These are phyloP conservation scores for Oenanthe melanoleuca DNA, from an alignment of 2,113 vertebrate genomes.

Conservation along the genomic window DNA sequence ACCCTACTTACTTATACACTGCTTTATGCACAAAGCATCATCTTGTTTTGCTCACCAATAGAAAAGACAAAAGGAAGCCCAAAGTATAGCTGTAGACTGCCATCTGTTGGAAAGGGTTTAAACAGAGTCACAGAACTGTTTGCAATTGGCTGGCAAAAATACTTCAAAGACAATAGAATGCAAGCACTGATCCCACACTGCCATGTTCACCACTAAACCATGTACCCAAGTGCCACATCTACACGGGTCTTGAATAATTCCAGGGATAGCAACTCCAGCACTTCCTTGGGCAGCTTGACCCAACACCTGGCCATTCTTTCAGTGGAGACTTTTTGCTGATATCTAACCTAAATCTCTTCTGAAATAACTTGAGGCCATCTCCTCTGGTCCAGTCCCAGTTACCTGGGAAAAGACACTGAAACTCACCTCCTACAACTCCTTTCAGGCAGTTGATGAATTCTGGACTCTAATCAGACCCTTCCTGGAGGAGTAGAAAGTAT, in stretches of 20 bases:
- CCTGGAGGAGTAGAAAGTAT: background rate
- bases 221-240: background rate
- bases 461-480: background rate
- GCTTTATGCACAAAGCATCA: slow-evolving; percentile 56
- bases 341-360: background rate
- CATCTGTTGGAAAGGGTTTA: slow-evolving; percentile 51
- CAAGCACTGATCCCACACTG: background rate
- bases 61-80: background rate
- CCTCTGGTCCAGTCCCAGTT: background rate
- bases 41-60: background rate
- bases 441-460: background rate
- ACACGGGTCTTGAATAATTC: background rate
- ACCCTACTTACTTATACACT: slow-evolving; percentile 68
- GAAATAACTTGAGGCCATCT: background rate
- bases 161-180: background rate
- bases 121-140: background rate
- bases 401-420: background rate
- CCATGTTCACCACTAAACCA: background rate
- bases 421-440: background rate
- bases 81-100: slow-evolving; percentile 32
- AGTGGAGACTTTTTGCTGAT: background rate
- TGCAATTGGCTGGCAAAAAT: background rate
- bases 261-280: background rate
- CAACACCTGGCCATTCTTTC: background rate
- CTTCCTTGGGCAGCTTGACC: background rate